Base-by-base conservation (phyloP, 2,113 vertebrate genomes). In the Fulmarus glacialis region DNA sequence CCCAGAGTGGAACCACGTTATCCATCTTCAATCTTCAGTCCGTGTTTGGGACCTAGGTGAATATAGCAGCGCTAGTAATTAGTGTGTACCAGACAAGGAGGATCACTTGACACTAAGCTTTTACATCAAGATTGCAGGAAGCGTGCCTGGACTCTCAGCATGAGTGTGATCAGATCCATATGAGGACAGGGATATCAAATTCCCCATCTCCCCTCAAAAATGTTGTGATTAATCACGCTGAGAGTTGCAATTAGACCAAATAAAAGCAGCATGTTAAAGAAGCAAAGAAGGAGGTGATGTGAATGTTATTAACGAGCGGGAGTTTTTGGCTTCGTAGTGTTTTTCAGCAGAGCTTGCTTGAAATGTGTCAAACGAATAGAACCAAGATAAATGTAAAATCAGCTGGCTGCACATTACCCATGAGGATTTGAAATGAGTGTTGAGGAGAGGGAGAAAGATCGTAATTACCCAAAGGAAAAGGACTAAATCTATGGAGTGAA, bases 171-270 rank as follows among this genome's bases (percentile, higher is more conserved):
- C 97, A 90, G 73, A 70, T 94, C 95, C 94, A 89, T 60, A 72
- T 84, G 90, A 96, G 87, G 83, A 90, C 87, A 78, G 74, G 74
- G 77, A 72, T 95, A 92, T 60, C 47, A 43, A 94, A 88, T 95
- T 96, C 94, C 95, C 90, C 80, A 81, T 50, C 71, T 87, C 75
- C 87, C 90, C 45, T 0, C 82, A 93, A 94, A 97, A 92, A 94
- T 92, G 84, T 81, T 94, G 95, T 95, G 94, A 95, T 96, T 97
- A 93, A 97, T 96, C 94, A 97, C 0, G 40, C 86, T 72, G 71
- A 55, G 87, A 90, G 90, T 53, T 89, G 84, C 94, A 91, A 83
- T 94, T 94, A 97, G 74, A 96, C 73, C 92, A 96, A 97, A 97
- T 95, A 94, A 96, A 94, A 97, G 82, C 90, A 94, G 77, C 59